A percentile compares a stretch with the other conserved stretches of the same genome.
Conservation (phyloP, 2,113 vertebrate genomes). For the Catagonus wagneri region DNA sequence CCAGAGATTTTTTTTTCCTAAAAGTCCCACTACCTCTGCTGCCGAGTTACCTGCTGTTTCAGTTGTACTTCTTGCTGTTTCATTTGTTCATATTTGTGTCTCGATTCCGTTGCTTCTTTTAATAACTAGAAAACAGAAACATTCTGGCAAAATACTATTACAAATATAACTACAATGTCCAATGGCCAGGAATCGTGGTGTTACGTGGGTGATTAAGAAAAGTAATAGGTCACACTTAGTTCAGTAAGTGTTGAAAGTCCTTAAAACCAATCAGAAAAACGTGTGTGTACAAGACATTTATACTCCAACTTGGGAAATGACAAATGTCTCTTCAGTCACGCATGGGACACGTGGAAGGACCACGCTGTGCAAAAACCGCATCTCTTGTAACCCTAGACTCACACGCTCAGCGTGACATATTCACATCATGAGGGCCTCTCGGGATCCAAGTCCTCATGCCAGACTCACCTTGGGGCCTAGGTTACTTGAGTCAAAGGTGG, state of each 20-base stretch:
- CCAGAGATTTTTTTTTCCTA: neutral
- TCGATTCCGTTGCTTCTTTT: slow-evolving; percentile 97
- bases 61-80: slow-evolving; percentile 97
- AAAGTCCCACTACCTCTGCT: neutral
- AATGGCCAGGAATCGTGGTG: neutral
- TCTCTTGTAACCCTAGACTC: neutral
- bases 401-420: neutral
- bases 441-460: neutral
- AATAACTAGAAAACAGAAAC: slow-evolving; percentile 91
- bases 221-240: neutral
- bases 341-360: neutral
- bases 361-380: neutral
- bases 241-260: slow-evolving; percentile 16
- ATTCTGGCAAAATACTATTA: slow-evolving; percentile 75
- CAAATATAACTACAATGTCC: neutral
- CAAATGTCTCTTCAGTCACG: neutral
- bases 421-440: neutral
- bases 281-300: neutral
- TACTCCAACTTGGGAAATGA: neutral
- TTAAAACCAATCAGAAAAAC: slow-evolving; percentile 6
- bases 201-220: neutral
- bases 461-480: neutral
- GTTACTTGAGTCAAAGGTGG: neutral
- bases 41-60: slow-evolving; percentile 94
- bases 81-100: slow-evolving; percentile 98